phyloP scores from a whole-genome alignment of 1,140 invertebrate genomes.

The Leptopilina clavipes region DNA sequence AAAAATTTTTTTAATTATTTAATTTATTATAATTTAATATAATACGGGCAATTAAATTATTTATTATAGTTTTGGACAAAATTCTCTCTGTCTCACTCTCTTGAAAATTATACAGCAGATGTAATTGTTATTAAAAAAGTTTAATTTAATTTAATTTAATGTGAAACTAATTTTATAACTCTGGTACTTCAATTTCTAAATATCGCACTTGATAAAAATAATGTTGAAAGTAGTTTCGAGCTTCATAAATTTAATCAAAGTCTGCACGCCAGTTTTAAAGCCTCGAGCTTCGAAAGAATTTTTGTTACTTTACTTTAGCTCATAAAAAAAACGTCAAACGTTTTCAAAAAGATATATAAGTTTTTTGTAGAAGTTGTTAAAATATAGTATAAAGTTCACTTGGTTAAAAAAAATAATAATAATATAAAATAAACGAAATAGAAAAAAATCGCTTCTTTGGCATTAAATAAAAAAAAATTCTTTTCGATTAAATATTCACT shows the following conservation, averaged over 20 bases:
- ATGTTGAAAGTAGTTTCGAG: neutral
- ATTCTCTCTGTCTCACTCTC: no score
- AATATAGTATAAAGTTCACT: neutral
- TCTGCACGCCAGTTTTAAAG: slow-evolving; percentile 11
- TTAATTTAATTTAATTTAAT: neutral
- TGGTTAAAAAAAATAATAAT: neutral
- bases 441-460: neutral
- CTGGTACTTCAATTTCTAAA: neutral
- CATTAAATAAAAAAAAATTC: neutral
- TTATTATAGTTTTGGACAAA: no score
- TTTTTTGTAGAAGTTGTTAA: neutral
- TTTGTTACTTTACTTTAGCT: neutral
- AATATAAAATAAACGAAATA: no score
- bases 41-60: no score
- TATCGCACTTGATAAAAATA: slow-evolving; percentile 9
- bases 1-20: no score
- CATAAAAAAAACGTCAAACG: neutral
- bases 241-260: slow-evolving; percentile 20
- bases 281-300: slow-evolving; percentile 5
- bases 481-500: no score
- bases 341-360: slow-evolving; percentile 12
- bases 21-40: no score
- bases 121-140: no score
- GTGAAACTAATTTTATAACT: neutral
- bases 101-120: no score